A percentile compares a stretch with the other conserved stretches of the same genome.
Conservation (phyloP, 1,140 invertebrate genomes). For the Drosophila pseudoobscura region DNA sequence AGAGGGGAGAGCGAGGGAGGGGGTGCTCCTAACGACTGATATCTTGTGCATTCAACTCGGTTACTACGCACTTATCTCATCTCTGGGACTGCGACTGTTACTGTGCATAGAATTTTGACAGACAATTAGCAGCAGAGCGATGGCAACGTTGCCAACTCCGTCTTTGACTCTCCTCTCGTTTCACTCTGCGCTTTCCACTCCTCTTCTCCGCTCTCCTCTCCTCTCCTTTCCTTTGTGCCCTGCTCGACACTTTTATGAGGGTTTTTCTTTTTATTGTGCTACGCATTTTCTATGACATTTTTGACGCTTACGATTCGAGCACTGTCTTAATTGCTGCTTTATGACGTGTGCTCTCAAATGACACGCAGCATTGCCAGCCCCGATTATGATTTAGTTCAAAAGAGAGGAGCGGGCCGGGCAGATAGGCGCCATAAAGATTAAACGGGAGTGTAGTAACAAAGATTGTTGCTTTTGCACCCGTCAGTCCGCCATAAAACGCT, state of each 20-base stretch:
- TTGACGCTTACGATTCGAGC: conserved; percentile 79
- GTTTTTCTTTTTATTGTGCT: conserved; percentile 76
- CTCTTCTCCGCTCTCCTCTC: not conserved
- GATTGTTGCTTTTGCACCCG: conserved; percentile 60
- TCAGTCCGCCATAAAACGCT: conserved; percentile 43
- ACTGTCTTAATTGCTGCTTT: conserved; percentile 81
- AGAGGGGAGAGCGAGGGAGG: too few relatives aligned
- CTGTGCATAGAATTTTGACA: conserved; percentile 73
- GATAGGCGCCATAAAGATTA: conserved; percentile 73
- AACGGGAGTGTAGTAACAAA: conserved; percentile 58
- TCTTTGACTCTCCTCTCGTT: conserved; percentile 21
- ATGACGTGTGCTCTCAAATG: conserved; percentile 79
- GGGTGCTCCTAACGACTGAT: conserved; percentile 29
- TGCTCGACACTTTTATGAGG: conserved; percentile 62
- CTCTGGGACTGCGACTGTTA: conserved; percentile 45
- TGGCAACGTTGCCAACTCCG: conserved; percentile 62
- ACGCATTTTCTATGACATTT: conserved; percentile 75
- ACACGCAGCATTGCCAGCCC: conserved; percentile 67
- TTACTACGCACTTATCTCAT: conserved; percentile 75
- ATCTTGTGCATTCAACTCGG: conserved; percentile 63
- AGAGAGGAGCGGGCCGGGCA: conserved; percentile 16
- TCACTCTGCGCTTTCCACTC: not conserved
- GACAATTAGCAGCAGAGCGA: conserved; percentile 73
- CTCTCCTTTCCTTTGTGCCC: conserved; percentile 16
- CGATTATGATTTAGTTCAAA: conserved; percentile 78